phyloP scores from a whole-genome alignment of 1,140 invertebrate species.

The Cyrtorhinus lividipennis region DNA sequence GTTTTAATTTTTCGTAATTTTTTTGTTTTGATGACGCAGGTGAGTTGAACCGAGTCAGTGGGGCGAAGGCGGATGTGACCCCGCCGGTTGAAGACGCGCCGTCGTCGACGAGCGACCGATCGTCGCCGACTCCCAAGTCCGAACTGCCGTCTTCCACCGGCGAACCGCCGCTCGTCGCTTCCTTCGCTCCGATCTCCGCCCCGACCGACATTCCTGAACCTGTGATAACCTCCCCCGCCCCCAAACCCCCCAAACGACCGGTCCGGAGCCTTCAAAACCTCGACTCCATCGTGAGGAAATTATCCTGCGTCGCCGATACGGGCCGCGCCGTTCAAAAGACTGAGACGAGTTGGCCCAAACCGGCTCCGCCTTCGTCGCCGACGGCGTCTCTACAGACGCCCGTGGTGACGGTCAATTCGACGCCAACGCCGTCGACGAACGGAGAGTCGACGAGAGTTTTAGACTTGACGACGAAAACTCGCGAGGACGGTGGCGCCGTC shows the following conservation, averaged over 20 bases:
- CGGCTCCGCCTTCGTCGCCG: conserved; percentile 12
- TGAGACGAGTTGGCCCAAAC: neutral
- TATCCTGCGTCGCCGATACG: neutral
- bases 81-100: conserved; percentile 27
- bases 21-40: conserved; percentile 27
- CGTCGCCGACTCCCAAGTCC: conserved; percentile 29
- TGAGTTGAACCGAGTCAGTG: conserved; percentile 11
- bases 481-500: neutral
- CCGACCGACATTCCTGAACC: conserved; percentile 14
- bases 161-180: conserved; percentile 19
- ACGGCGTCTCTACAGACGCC: conserved; percentile 6
- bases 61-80: neutral
- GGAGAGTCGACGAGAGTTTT: neutral
- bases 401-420: neutral
- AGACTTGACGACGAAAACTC: neutral
- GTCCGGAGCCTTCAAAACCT: neutral
- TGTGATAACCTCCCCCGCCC: conserved; percentile 15
- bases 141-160: conserved; percentile 25
- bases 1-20: no score
- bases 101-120: conserved; percentile 24
- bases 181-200: conserved; percentile 22
- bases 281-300: neutral
- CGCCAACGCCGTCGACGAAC: no score
- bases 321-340: neutral
- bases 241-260: neutral